Evolutionary conservation across 2,113 vertebrate genomes (phyloP), one percentile per base, ranked within the genome.

Genomic region (Thalassarche chlororhynchos): DNA sequence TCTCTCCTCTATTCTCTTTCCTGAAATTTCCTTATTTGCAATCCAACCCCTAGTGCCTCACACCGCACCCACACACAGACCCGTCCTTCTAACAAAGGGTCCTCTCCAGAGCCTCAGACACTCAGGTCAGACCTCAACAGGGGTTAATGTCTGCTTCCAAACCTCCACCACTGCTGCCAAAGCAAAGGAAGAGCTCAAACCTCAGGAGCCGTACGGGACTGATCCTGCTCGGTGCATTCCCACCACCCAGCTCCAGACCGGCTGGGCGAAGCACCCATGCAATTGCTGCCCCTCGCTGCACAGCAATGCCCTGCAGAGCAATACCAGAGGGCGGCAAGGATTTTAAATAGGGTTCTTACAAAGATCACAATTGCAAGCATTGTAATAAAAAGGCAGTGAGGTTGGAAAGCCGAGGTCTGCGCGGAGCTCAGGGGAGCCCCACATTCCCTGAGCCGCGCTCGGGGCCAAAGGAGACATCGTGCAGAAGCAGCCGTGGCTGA

Each of bases 371-470:
- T 19, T 76, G 44, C 20, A 76, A 93, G 32, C 20, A 18, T 9
- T n/a, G 42, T n/a, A 38, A 85, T 32, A 46, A 69, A 80, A 55
- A 49, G 18, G 31, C 54, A 46, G 25, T 0, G 46, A 81, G 47
- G 40, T 9, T 46, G 25, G 51, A 94, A 77, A 89, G 40, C 49
- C 5, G 6, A 69, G 20, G 69, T 31, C 52, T 23, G n/a, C 0
- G 8, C 1, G 2, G 52, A 78, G 44, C 81, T 49, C 64, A 5
- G 28, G n/a, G 38, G 26, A 81, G 42, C 3, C 46, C 23, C 60
- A 23, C 0, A 1, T 36, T 74, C 42, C 58, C 42, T 5, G 12
- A 42, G 29, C 47, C 2, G 2, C 0, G 2, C 9, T 1, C 1
- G 2, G 28, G n/a, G 28, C n/a, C 2, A 4, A 57, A 79, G 31